These are phyloP conservation scores for Siniperca scherzeri DNA, from an alignment of 2,797 vertebrate genomes.

Conservation along the genomic window DNA sequence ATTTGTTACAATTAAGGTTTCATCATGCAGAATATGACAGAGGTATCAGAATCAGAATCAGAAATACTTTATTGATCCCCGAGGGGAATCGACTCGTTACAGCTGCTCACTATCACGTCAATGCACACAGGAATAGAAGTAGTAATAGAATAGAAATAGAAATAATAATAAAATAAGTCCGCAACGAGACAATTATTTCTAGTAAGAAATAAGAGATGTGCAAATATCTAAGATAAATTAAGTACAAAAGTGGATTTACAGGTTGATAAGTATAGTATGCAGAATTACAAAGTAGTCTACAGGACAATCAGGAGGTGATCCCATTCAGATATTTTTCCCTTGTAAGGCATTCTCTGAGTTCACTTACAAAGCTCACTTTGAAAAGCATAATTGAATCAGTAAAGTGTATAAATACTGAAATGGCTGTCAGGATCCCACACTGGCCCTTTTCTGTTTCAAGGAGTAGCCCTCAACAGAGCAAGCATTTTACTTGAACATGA, in stretches of 20 bases:
- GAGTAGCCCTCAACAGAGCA: background rate
- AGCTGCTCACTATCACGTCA: too few relatives aligned
- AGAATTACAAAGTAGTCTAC: background rate
- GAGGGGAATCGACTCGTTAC: too few relatives aligned
- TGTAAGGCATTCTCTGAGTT: background rate
- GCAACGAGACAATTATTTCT: too few relatives aligned
- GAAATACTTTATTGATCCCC: too few relatives aligned
- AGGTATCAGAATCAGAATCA: too few relatives aligned
- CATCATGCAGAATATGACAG: background rate
- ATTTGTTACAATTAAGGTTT: background rate
- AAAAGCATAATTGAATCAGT: constrained; percentile 18
- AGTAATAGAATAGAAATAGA: too few relatives aligned
- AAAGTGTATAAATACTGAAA: background rate
- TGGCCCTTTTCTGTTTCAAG: background rate
- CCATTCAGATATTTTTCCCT: background rate
- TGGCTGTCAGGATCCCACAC: background rate
- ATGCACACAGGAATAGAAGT: too few relatives aligned
- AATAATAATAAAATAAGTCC: too few relatives aligned
- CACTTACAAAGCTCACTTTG: background rate
- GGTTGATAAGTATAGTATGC: too few relatives aligned
- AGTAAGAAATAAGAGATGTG: too few relatives aligned
- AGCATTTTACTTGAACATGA: background rate
- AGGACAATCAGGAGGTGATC: background rate
- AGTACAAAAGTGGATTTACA: too few relatives aligned
- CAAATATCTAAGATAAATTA: too few relatives aligned